Conservation (phyloP, 2,113 vertebrate species). For the Zosterops hypoxanthus region DNA sequence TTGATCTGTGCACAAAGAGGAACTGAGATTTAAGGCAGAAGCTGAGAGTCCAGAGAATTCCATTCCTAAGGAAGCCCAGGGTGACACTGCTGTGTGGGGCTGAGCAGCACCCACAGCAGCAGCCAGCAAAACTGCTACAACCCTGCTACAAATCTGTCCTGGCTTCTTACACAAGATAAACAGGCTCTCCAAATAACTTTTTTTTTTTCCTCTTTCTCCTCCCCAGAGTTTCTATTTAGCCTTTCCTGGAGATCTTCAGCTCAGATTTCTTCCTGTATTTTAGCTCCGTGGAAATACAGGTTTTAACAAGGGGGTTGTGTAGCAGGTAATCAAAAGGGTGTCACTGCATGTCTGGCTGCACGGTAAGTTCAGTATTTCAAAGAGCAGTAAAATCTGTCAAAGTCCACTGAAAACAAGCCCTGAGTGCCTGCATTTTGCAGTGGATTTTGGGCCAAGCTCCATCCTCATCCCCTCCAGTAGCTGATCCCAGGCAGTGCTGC, state of each 20-base stretch:
- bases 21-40: neutral
- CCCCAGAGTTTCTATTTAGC: neutral
- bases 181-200: neutral
- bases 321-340: neutral
- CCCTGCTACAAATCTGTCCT: neutral
- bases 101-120: neutral
- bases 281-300: neutral
- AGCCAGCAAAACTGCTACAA: neutral
- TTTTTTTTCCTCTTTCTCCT: neutral
- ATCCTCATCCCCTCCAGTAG: neutral
- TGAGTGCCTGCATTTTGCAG: neutral
- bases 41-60: neutral
- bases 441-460: neutral
- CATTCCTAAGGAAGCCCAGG: neutral
- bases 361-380: neutral
- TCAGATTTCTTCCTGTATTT: neutral
- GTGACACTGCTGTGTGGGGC: neutral
- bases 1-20: neutral
- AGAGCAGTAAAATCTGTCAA: conserved; percentile 13
- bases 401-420: conserved; percentile 15
- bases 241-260: neutral
- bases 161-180: neutral
- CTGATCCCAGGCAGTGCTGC: neutral
- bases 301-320: neutral
- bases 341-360: conserved; percentile 14